Conservation (phyloP, 2,888 invertebrate species). For the Euzetes globulus region DNA sequence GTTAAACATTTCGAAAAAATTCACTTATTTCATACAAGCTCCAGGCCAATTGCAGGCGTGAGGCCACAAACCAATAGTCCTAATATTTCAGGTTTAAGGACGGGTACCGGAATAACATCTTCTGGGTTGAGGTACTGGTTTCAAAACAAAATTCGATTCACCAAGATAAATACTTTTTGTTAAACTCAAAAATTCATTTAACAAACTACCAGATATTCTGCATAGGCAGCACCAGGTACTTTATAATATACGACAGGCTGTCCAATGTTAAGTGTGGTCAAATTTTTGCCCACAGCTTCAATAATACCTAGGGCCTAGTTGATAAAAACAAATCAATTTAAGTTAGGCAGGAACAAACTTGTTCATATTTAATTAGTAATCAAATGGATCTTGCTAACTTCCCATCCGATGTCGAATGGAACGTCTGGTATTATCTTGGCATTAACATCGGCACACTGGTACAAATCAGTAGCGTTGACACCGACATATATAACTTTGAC, state of each 20-base stretch:
- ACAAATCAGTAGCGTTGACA: slow-evolving; percentile 48
- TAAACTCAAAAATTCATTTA: slow-evolving; percentile 36
- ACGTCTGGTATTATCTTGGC: no score
- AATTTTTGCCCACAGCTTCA: slow-evolving; percentile 42
- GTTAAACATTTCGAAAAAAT: neutral
- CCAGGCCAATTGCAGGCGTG: slow-evolving; percentile 47
- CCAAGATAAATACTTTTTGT: neutral
- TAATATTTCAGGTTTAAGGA: slow-evolving; percentile 37
- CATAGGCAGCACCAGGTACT: slow-evolving; percentile 44
- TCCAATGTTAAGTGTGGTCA: slow-evolving; percentile 42
- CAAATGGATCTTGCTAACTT: neutral
- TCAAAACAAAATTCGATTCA: neutral
- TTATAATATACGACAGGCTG: slow-evolving; percentile 43
- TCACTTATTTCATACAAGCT: slow-evolving; percentile 34
- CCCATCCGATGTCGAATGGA: slow-evolving; percentile 39
- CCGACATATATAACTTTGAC: slow-evolving; percentile 26
- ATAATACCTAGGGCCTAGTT: slow-evolving; percentile 42
- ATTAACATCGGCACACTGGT: slow-evolving; percentile 44
- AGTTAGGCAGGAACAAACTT: no score
- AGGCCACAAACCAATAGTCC: slow-evolving; percentile 35
- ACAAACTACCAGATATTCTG: no score
- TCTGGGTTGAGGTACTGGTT: neutral
- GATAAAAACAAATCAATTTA: slow-evolving; percentile 40
- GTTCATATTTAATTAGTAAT: neutral
- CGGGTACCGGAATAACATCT: slow-evolving; percentile 33